Evolutionary conservation across 2,113 vertebrate species (phyloP).

Genomic region (Clarias batrachus): DNA sequence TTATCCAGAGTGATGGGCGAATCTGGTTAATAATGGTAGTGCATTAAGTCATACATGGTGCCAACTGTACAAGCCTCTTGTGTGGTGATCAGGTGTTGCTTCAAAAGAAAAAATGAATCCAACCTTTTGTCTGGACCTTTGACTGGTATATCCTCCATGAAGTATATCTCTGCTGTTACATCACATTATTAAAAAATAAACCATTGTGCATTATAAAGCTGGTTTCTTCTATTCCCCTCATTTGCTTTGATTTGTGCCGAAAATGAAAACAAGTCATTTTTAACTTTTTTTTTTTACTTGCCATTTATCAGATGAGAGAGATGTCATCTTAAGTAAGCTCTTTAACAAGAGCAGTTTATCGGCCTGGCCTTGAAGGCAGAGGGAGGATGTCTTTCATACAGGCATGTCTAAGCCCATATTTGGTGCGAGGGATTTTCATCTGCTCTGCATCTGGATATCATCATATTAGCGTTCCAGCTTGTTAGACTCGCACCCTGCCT

Average conservation of each 20-base stretch:
- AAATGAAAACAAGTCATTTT: background rate
- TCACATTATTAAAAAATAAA: background rate
- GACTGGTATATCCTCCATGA: background rate
- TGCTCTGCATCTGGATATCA: constrained; percentile 56
- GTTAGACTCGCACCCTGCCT: constrained; percentile 56
- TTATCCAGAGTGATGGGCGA: too few species aligned
- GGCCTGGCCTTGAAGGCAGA: constrained; percentile 35
- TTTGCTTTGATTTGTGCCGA: background rate
- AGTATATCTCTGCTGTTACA: background rate
- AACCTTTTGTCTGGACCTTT: too few species aligned
- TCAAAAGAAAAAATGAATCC: too few species aligned
- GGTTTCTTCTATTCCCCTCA: background rate
- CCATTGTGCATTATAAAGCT: background rate
- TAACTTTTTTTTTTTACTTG: background rate
- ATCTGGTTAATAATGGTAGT: too few species aligned
- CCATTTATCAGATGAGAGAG: constrained; percentile 16
- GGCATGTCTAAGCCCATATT: constrained; percentile 52
- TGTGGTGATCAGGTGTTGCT: too few species aligned
- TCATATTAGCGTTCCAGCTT: constrained; percentile 56
- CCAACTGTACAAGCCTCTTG: too few species aligned
- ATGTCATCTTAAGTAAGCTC: constrained; percentile 26
- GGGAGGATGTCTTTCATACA: constrained; percentile 45
- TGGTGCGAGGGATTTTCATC: constrained; percentile 51
- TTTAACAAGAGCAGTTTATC: constrained; percentile 32
- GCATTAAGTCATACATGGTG: too few species aligned